Conservation (phyloP, 2,888 invertebrate species). For the Lithophane ornitopus region DNA sequence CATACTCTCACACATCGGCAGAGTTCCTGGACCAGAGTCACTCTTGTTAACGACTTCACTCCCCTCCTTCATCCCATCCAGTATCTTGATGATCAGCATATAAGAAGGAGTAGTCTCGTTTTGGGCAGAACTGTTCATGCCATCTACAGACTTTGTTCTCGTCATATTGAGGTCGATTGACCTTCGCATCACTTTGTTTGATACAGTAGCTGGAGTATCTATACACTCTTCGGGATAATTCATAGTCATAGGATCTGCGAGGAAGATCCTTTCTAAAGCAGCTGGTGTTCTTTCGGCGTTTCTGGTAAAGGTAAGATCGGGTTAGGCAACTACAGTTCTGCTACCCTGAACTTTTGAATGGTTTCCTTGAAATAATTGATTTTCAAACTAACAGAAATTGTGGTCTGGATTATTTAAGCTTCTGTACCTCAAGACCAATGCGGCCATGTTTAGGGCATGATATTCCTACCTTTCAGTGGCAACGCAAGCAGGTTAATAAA, state of each 20-base stretch:
- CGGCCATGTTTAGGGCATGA: too few species aligned
- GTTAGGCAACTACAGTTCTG: neutral
- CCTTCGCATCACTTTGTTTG: neutral
- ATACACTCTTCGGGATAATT: slow-evolving; percentile 50
- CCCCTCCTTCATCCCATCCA: slow-evolving; percentile 78
- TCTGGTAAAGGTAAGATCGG: slow-evolving; percentile 69
- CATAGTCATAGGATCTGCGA: slow-evolving; percentile 53
- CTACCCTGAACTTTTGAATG: too few species aligned
- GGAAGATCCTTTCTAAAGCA: slow-evolving; percentile 74
- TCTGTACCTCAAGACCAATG: too few species aligned
- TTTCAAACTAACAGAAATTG: too few species aligned
- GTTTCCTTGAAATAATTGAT: too few species aligned
- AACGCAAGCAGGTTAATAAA: too few species aligned
- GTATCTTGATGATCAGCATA: slow-evolving; percentile 77
- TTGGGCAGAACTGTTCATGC: slow-evolving; percentile 64
- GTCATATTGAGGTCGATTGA: slow-evolving; percentile 35
- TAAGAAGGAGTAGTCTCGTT: slow-evolving; percentile 66
- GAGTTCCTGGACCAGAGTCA: slow-evolving; percentile 67
- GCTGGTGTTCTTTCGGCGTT: slow-evolving; percentile 74
- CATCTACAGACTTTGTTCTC: slow-evolving; percentile 50
- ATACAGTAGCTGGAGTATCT: slow-evolving; percentile 30
- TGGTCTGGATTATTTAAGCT: too few species aligned
- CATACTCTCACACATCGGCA: slow-evolving; percentile 90
- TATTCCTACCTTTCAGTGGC: too few species aligned
- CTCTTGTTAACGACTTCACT: slow-evolving; percentile 78